Conservation (phyloP, 2,888 invertebrate species). For the Drosophila monieri region DNA sequence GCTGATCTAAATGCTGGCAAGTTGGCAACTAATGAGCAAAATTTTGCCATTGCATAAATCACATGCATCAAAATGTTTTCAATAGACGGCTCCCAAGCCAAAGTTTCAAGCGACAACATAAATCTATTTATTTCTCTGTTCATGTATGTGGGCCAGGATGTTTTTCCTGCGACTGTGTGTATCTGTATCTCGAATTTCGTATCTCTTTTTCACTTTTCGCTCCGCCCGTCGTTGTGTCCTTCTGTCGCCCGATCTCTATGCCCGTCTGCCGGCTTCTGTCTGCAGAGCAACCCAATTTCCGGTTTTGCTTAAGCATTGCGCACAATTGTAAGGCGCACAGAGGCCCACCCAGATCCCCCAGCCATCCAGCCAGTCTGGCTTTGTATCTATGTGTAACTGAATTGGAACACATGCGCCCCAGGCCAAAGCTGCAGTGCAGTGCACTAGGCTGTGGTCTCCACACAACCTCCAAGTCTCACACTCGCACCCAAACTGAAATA, state of each 20-base stretch:
- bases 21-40: conserved; percentile 71
- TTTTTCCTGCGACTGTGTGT: conserved; percentile 23
- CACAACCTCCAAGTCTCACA: conserved; percentile 20
- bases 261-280: conserved; percentile 48
- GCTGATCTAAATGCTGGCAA: conserved; percentile 43
- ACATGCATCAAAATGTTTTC: conserved; percentile 74
- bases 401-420: conserved; percentile 76
- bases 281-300: conserved; percentile 78
- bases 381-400: conserved; percentile 65
- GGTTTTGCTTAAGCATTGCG: conserved; percentile 78
- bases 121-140: conserved; percentile 57
- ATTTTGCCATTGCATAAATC: conserved; percentile 70
- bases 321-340: conserved; percentile 65
- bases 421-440: conserved; percentile 78
- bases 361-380: conserved; percentile 27
- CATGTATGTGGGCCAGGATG: conserved; percentile 22
- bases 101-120: conserved; percentile 63
- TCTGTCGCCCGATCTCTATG: conserved; percentile 46
- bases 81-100: conserved; percentile 54
- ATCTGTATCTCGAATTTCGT: conserved; percentile 26
- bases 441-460: conserved; percentile 57
- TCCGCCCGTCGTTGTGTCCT: conserved; percentile 41
- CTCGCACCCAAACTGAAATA: conserved; percentile 18
- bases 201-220: conserved; percentile 50
- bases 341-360: conserved; percentile 27